Percentiles rank a stretch among this genome's conserved stretches.
These are phyloP conservation scores for Mastigias papua DNA, from an alignment of 30 jellyfish, hydroid and myxozoan species.

Conservation along the genomic window DNA sequence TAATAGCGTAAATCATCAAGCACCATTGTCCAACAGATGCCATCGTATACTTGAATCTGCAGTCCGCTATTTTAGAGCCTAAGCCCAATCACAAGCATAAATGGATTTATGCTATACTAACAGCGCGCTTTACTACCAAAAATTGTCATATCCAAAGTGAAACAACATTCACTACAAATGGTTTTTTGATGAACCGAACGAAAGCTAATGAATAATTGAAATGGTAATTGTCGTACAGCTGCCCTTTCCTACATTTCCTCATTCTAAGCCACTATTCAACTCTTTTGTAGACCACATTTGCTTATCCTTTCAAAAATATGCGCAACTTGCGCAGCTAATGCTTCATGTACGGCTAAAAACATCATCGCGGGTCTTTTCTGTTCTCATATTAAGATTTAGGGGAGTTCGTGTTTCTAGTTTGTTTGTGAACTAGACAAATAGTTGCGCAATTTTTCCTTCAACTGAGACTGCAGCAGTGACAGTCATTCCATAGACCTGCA, in stretches of 20 bases:
- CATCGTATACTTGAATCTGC: constrained; percentile 6
- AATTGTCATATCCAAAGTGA: constrained; percentile 38
- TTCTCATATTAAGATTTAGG: neutral
- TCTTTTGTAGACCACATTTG: constrained; percentile 62
- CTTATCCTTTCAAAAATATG: constrained; percentile 4
- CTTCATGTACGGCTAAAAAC: neutral
- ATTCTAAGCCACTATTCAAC: constrained; percentile 39
- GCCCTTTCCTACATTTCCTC: constrained; percentile 12
- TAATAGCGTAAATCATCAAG: neutral
- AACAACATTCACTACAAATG: constrained; percentile 58
- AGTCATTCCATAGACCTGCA: too few relatives aligned
- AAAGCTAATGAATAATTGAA: constrained; percentile 45
- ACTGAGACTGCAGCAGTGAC: too few relatives aligned
- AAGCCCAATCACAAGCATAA: neutral
- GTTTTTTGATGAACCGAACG: constrained; percentile 61
- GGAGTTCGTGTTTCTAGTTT: neutral
- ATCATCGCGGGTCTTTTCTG: neutral
- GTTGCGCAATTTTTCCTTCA: too few relatives aligned
- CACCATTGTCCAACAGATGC: neutral
- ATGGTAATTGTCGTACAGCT: constrained; percentile 37
- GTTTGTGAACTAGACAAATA: too few relatives aligned
- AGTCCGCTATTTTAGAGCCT: neutral
- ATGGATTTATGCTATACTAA: neutral
- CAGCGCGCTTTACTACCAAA: constrained; percentile 12
- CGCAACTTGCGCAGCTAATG: constrained; percentile 1